Base-by-base conservation (phyloP, 1,140 invertebrate species). In the Hycleus phaleratus region DNA sequence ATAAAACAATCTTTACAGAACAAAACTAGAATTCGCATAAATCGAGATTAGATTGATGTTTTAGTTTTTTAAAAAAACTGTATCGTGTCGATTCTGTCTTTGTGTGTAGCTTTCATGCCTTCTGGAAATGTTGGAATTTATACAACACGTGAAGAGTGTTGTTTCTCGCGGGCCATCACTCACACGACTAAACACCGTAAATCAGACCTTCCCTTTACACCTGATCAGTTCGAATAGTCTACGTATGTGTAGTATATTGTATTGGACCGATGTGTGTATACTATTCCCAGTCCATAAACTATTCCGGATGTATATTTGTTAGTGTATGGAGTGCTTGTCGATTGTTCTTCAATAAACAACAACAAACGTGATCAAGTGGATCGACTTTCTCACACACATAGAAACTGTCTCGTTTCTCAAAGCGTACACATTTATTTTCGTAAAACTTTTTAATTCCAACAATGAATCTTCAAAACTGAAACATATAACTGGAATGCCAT, bases 121-220 rank as follows among this genome's bases (percentile, higher is more conserved):
- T 44, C 50, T 25, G 32, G 50, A 10, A 10, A 11, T 60, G 58
- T 55, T 60, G 65, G 58, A 42, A 70, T 70, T 70, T 70, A 70
- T 70, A 61, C 60, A 68, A 67, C 67, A 67, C 66, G 64, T 68
- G 65, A 65, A 67, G 63, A 63, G 65, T 70, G 68, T 70, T 70
- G 68, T 70, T 70, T 60, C 62, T 67, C 58, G 68, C 67, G 63
- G 64, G 25, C 65, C 66, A 70, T 70, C 68, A 68, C 56, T 70
- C 68, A 70, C 60, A 61, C 59, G 42, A 51, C 57, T 55, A 58
- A 59, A 60, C 61, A 60, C 58, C 51, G 52, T 70, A 70, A 70
- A 70, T 70, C 68, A 68, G 64, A 24, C 46, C 58, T 32, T 32
- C 32, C 32, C 32, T 32, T 32, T 32, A 32, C 32, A 32, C 32